These are phyloP conservation scores for Serinus canaria DNA, from an alignment of 2,113 vertebrate genomes.

Conservation along the genomic window DNA sequence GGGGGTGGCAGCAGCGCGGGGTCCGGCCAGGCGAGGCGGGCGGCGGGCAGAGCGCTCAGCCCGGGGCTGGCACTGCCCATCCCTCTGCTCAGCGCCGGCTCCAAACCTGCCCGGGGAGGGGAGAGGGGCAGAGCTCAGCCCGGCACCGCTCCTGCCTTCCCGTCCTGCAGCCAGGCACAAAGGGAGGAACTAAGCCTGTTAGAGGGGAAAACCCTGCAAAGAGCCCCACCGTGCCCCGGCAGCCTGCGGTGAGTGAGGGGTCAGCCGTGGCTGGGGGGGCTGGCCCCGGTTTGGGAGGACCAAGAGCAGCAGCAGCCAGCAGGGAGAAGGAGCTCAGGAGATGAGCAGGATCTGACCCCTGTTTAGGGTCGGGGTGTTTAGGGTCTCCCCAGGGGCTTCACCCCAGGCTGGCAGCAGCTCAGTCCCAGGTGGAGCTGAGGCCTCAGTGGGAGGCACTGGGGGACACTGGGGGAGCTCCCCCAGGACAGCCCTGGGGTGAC, in stretches of 20 bases:
- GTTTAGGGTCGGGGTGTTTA: rapidly evolving
- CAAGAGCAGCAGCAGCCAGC: background rate
- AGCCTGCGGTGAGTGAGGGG: background rate
- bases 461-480: background rate
- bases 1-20: conserved; percentile 12
- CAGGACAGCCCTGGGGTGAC: rapidly evolving
- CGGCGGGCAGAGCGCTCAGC: conserved; percentile 55
- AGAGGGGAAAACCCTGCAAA: conserved; percentile 1
- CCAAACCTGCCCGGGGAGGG: conserved; percentile 32
- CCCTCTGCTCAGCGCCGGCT: background rate
- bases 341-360: rapidly evolving
- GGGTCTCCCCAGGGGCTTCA: background rate
- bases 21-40: conserved; percentile 69
- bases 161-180: conserved; percentile 21
- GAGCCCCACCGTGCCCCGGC: background rate
- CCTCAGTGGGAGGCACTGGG: background rate
- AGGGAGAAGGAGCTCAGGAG: background rate
- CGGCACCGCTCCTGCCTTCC: background rate
- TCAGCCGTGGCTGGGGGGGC: background rate
- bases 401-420: background rate
- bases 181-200: conserved; percentile 70
- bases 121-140: background rate
- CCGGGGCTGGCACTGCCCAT: conserved; percentile 84
- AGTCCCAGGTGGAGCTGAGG: background rate
- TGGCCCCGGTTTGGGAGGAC: background rate